Base-by-base conservation (phyloP, 2,113 vertebrate species). In the Vombatus ursinus region DNA sequence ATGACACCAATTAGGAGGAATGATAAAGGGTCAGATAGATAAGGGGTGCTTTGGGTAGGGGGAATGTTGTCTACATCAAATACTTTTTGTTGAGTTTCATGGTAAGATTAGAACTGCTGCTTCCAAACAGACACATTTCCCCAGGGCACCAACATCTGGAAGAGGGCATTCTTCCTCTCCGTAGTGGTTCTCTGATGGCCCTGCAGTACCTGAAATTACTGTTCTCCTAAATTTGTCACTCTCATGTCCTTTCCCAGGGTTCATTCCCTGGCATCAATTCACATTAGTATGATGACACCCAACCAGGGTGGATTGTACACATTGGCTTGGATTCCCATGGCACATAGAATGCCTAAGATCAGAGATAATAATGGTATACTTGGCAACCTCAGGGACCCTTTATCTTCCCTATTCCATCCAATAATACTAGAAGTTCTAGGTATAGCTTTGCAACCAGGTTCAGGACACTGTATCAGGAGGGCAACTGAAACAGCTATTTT, bases 391-490 rank as follows among this genome's bases (percentile, higher is more conserved):
- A 44, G 61, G 11, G 16, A 44, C 19, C 22, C n/a, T n/a, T n/a
- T 44, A 44, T 44, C 19, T 7, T 84, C 5, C n/a, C 19, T 84
- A 44, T 44, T 23, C 68, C 37, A 4, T 84, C n/a, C 37, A 44
- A 44, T 9, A 22, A 8, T 84, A 16, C 37, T 84, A 6, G 68
- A 84, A 84, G 68, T 44, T 44, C 68, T 84, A 84, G n/a, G 1
- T 84, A 84, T 44, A 44, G 7, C 84, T 92, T 47, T 11, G 2
- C 53, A 50, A 14, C 50, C 89, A 84, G 94, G 90, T 77, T 94
- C 96, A 50, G 49, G 68, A 95, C 22, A 3, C 49, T 96, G 47
- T 92, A 96, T 47, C 91, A 97, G 92, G 92, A 84, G 16, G 37
- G n/a, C 19, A 84, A 84, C 16, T 44, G n/a, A 84, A 11, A 84